phyloP scores from a whole-genome alignment of 2,888 invertebrate genomes.

The Cancer borealis region DNA sequence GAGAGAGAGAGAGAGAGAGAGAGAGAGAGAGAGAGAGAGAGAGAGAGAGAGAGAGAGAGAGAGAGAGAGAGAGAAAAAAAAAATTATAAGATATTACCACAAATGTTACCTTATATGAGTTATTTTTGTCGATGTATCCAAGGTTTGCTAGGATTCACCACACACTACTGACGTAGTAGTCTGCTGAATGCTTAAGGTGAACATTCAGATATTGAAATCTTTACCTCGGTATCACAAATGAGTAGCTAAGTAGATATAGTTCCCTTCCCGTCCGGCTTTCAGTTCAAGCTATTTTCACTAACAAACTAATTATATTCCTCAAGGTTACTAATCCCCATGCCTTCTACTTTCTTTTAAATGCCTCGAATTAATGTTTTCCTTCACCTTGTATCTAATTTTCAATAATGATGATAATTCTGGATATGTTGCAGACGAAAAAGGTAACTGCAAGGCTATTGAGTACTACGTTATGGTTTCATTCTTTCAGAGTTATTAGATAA shows the following conservation, averaged over 20 bases:
- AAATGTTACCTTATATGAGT: not conserved
- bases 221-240: not conserved
- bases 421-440: not conserved
- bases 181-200: not conserved
- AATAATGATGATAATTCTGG: not conserved
- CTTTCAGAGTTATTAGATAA: not conserved
- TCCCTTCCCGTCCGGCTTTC: not conserved
- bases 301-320: not conserved
- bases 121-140: not conserved
- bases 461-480: not conserved
- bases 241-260: not conserved
- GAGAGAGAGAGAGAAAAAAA: not conserved
- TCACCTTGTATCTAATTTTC: not conserved
- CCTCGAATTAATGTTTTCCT: not conserved
- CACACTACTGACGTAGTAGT: not conserved
- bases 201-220: not conserved
- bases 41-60: conserved; percentile 26
- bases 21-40: conserved; percentile 12
- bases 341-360: not conserved
- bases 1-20: not conserved
- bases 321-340: not conserved
- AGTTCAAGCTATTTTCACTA: not conserved
- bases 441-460: not conserved
- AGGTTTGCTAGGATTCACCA: not conserved
- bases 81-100: not conserved